Conservation (phyloP, 2,888 invertebrate genomes). For the Andricus quercusramuli region DNA sequence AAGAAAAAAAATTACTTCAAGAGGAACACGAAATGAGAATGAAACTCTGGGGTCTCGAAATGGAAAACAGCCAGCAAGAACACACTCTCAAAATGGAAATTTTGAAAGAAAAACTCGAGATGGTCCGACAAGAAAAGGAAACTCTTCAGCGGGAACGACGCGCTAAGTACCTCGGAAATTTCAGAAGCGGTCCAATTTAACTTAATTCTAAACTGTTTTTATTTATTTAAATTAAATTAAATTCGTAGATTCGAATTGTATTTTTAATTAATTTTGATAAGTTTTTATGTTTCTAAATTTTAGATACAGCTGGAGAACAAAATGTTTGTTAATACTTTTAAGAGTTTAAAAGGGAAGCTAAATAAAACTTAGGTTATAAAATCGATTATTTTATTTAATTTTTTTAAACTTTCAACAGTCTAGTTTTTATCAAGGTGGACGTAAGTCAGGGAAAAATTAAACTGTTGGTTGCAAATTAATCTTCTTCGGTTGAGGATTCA, state of each 20-base stretch:
- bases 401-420: neutral
- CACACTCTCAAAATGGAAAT: conserved; percentile 22
- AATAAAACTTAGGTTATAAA: no score
- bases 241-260: neutral
- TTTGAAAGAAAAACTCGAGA: conserved; percentile 36
- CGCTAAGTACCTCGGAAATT: conserved; percentile 7
- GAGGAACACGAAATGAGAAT: conserved; percentile 27
- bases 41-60: conserved; percentile 28
- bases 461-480: no score
- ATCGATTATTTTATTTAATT: no score
- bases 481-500: no score
- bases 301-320: neutral
- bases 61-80: conserved; percentile 19
- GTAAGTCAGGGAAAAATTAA: no score
- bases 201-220: neutral
- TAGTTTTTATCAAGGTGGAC: neutral
- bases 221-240: neutral
- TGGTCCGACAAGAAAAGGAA: conserved; percentile 12
- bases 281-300: neutral
- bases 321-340: no score
- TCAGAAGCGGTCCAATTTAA: conserved; percentile 31
- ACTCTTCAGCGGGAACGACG: neutral
- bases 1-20: conserved; percentile 11
- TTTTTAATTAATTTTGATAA: neutral
- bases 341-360: no score